Evolutionary conservation across 2,888 invertebrate species (phyloP), one percentile per base, ranked within the genome.

Genomic region (Heterodera filipjevi): DNA sequence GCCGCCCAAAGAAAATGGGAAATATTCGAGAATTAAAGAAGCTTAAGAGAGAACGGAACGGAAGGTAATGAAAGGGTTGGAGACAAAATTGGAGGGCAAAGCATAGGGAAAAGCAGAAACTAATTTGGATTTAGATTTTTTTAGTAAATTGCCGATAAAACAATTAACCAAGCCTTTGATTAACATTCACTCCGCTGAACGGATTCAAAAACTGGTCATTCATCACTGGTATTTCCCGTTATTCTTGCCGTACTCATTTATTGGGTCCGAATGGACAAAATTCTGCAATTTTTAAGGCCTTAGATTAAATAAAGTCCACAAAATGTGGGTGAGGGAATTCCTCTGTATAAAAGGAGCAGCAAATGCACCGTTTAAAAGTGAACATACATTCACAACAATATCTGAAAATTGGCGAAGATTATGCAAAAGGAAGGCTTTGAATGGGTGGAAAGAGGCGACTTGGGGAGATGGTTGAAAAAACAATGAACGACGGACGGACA

Each of bases 1-100:
- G 59, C 59, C 59, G 59, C 5, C 59, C n/a, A 12, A 59, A n/a
- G n/a, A 59, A 22, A 59, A n/a, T n/a, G 8, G n/a, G 59, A 59
- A 59, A 59, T 59, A 59, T 59, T 59, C 59, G 59, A 59, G 59
- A 59, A 59, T 59, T 19, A 59, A 59, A 27, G 59, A 12, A 59
- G 59, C 59, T 59, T 59, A 59, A 59, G 59, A 59, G 27, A 3
- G 59, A 12, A n/a, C 59, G 59, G 59, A n/a, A 59, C 19, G 53
- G 53, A 59, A 59, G 59, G 27, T 59, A n/a, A 59, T 59, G n/a
- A 59, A 59, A 59, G 59, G 59, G n/a, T 59, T 59, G n/a, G 5
- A 10, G 6, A 12, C 8, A 8, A 59, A 59, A 59, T 10, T 59
- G 5, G 12, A n/a, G 19, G 59, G 53, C 22, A n/a, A 27, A 10